A percentile compares a stretch with the other conserved stretches of the same genome.
Evolutionary conservation across 1,140 invertebrate genomes (phyloP).

Genomic region (Scaptomyza montana): DNA sequence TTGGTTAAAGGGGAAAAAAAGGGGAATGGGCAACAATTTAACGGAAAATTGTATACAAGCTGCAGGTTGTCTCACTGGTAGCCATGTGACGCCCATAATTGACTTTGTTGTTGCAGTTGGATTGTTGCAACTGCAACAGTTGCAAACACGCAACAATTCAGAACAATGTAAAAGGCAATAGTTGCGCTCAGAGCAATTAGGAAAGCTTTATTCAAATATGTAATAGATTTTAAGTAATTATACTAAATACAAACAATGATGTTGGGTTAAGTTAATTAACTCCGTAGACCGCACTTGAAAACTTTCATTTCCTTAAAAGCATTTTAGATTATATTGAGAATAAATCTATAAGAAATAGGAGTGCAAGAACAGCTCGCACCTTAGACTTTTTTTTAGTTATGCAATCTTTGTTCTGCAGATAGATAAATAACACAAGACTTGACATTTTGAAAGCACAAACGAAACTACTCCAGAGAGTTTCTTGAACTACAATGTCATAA

Average conservation of each 20-base stretch:
- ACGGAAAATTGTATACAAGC: slow-evolving; percentile 12
- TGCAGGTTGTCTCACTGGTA: slow-evolving; percentile 45
- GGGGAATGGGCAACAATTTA: slow-evolving; percentile 10
- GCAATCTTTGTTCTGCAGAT: too few species aligned
- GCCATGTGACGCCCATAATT: slow-evolving; percentile 16
- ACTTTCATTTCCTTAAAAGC: too few species aligned
- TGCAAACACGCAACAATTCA: slow-evolving; percentile 7
- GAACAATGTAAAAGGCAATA: not conserved
- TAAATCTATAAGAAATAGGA: too few species aligned
- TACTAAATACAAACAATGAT: too few species aligned
- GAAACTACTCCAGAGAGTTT: not conserved
- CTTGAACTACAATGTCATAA: not conserved
- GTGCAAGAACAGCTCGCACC: too few species aligned
- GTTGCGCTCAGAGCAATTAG: not conserved
- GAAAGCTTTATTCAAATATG: not conserved
- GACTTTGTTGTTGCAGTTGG: slow-evolving; percentile 32
- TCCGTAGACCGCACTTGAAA: too few species aligned
- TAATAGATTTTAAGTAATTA: too few species aligned
- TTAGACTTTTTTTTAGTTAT: too few species aligned
- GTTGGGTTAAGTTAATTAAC: too few species aligned
- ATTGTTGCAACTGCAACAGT: slow-evolving; percentile 11
- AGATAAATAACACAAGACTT: slow-evolving; percentile 1
- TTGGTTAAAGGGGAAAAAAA: not conserved
- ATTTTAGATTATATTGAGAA: too few species aligned
- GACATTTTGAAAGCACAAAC: slow-evolving; percentile 9